phyloP scores from a whole-genome alignment of 2,797 vertebrate genomes.

The Ptychadena robeensis region DNA sequence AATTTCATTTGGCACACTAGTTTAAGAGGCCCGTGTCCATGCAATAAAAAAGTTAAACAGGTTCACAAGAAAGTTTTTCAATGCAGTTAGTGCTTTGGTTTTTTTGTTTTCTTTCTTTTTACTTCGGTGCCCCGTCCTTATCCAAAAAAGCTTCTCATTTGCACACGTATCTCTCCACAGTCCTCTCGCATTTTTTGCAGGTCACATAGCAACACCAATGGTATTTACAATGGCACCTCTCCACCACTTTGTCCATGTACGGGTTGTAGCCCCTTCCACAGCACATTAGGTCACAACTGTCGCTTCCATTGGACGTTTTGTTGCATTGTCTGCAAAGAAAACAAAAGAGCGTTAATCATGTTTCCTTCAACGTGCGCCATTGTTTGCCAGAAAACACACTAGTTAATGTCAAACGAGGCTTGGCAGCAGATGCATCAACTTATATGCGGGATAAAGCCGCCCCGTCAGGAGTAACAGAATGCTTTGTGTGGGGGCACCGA shows the following conservation, averaged over 20 bases:
- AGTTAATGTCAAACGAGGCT: slow-evolving; percentile 16
- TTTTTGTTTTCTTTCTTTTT: background rate
- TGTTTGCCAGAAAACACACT: slow-evolving; percentile 25
- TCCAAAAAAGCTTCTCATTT: slow-evolving; percentile 77
- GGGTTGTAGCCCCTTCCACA: slow-evolving; percentile 98
- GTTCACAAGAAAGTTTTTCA: slow-evolving; percentile 37
- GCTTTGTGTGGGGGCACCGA: background rate
- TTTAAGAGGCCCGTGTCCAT: background rate
- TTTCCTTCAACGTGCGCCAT: background rate
- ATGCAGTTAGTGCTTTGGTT: slow-evolving; percentile 50
- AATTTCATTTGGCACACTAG: slow-evolving; percentile 50
- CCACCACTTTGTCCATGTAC: slow-evolving; percentile 93
- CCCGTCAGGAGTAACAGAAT: slow-evolving; percentile 1
- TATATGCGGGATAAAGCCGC: background rate
- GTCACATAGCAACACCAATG: slow-evolving; percentile 99
- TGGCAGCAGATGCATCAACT: slow-evolving; percentile 44
- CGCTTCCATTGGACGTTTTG: slow-evolving; percentile 93
- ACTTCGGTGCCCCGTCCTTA: background rate
- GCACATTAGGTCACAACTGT: slow-evolving; percentile 99
- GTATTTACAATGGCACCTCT: slow-evolving; percentile 97
- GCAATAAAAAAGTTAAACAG: background rate
- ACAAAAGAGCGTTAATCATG: slow-evolving; percentile 46
- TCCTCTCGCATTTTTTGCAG: slow-evolving; percentile 94
- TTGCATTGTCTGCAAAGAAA: slow-evolving; percentile 89
- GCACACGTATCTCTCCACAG: slow-evolving; percentile 94